Evolutionary conservation across 37 sponge, comb jelly and placozoan species (phyloP).

Genomic region (Ephydatia muelleri): DNA sequence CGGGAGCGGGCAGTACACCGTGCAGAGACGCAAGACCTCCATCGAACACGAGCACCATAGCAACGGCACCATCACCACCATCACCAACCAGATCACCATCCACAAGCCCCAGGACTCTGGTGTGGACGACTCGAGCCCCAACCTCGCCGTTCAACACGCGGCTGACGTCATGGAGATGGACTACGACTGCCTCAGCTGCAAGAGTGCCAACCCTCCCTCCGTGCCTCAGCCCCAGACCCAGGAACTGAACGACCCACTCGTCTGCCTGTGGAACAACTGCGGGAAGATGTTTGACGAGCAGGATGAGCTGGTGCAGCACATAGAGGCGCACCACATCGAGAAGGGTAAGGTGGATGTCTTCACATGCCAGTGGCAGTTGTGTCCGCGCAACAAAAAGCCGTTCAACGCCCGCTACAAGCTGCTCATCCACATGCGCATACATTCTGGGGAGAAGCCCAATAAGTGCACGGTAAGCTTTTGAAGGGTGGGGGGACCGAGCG

Average conservation of each 20-base stretch:
- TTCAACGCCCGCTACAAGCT: conserved; percentile 97
- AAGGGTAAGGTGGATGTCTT: conserved; percentile 72
- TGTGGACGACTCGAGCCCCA: neutral
- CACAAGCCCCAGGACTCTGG: conserved; percentile 7
- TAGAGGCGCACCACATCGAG: conserved; percentile 84
- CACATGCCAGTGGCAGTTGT: conserved; percentile 77
- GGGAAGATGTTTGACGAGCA: conserved; percentile 48
- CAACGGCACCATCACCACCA: conserved; percentile 59
- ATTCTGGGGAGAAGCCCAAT: conserved; percentile 96
- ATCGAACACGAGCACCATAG: conserved; percentile 59
- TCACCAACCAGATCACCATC: conserved; percentile 68
- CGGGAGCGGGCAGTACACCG: conserved; percentile 11
- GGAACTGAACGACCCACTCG: conserved; percentile 12
- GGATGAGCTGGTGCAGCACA: conserved; percentile 85
- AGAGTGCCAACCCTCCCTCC: neutral
- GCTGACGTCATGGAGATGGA: conserved; percentile 19
- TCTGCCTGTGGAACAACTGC: conserved; percentile 83
- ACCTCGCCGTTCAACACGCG: neutral
- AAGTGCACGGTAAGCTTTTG: conserved; percentile 85
- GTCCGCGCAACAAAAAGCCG: conserved; percentile 76
- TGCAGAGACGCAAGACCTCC: conserved; percentile 39
- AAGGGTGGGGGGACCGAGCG: neutral
- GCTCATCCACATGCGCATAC: conserved; percentile 93
- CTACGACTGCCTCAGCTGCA: neutral
- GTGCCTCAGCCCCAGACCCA: neutral